phyloP scores from a whole-genome alignment of 2,113 vertebrate species.

The Phylloscopus trochiloides region DNA sequence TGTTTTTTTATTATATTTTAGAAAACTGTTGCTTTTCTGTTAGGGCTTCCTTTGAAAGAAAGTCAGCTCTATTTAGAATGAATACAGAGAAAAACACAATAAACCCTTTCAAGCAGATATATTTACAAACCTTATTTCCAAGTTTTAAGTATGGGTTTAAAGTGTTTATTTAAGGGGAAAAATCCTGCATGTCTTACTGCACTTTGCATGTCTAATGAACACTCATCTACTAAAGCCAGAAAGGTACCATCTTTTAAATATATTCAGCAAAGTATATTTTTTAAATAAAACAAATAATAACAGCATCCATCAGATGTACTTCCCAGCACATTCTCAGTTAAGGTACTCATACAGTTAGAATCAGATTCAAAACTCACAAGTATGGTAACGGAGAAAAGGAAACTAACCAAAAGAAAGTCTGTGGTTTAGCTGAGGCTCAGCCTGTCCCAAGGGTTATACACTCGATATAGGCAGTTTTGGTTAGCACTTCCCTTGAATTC shows the following conservation, averaged over 20 bases:
- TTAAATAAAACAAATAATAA: not conserved
- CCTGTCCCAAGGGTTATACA: not conserved
- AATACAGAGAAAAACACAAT: not conserved
- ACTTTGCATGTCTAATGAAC: not conserved
- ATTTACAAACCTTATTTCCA: not conserved
- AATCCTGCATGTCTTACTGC: not conserved
- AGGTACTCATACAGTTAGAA: not conserved
- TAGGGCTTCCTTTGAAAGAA: not conserved
- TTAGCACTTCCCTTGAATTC: constrained; percentile 19
- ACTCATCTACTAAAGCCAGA: not conserved
- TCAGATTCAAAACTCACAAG: not conserved
- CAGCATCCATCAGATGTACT: not conserved
- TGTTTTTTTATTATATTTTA: not conserved
- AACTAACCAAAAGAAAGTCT: constrained; percentile 44
- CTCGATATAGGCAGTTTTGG: constrained; percentile 1
- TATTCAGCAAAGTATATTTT: not conserved
- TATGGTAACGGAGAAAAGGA: not conserved
- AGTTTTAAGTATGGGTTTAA: not conserved
- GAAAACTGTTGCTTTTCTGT: not conserved
- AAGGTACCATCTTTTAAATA: not conserved
- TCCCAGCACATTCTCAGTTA: not conserved
- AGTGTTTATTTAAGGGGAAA: not conserved
- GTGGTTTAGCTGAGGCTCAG: constrained; percentile 12
- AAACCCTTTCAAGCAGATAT: not conserved
- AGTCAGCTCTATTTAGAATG: not conserved